Percentiles rank a stretch among this genome's conserved stretches.
phyloP scores from a whole-genome alignment of 1,140 invertebrate genomes.

The Drosophila micromelanica region DNA sequence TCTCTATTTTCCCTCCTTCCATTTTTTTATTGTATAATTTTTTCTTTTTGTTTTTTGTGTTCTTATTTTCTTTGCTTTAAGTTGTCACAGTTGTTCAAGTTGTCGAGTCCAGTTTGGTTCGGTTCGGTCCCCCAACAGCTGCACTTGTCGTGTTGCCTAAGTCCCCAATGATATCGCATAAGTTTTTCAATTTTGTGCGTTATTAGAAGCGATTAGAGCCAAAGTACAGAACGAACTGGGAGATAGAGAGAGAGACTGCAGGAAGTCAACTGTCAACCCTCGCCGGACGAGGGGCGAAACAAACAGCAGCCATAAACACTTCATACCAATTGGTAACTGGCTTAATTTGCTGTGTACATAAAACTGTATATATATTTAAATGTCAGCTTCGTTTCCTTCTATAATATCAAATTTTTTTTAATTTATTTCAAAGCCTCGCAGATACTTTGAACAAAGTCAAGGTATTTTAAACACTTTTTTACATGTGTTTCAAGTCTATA shows the following conservation, averaged over 20 bases:
- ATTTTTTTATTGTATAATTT: background rate
- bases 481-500: too few species aligned
- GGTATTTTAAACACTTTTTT: too few species aligned
- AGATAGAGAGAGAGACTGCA: background rate
- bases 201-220: constrained; percentile 83
- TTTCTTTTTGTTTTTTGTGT: background rate
- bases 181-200: constrained; percentile 84
- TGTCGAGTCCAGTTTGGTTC: constrained; percentile 61
- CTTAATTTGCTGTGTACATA: constrained; percentile 55
- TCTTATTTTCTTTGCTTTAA: constrained; percentile 63
- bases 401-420: too few species aligned
- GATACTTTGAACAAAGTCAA: too few species aligned
- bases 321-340: constrained; percentile 61
- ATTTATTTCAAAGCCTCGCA: too few species aligned
- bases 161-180: constrained; percentile 80
- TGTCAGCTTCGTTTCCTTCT: too few species aligned
- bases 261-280: background rate
- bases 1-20: background rate
- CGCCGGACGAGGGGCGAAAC: constrained; percentile 16
- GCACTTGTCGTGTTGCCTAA: constrained; percentile 72
- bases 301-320: constrained; percentile 63
- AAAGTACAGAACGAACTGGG: constrained; percentile 3
- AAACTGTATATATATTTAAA: constrained; percentile 17
- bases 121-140: constrained; percentile 47
- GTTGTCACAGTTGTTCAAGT: constrained; percentile 77